phyloP scores from a whole-genome alignment of 2,888 invertebrate genomes.

The Caenorhabditis auriculariae region DNA sequence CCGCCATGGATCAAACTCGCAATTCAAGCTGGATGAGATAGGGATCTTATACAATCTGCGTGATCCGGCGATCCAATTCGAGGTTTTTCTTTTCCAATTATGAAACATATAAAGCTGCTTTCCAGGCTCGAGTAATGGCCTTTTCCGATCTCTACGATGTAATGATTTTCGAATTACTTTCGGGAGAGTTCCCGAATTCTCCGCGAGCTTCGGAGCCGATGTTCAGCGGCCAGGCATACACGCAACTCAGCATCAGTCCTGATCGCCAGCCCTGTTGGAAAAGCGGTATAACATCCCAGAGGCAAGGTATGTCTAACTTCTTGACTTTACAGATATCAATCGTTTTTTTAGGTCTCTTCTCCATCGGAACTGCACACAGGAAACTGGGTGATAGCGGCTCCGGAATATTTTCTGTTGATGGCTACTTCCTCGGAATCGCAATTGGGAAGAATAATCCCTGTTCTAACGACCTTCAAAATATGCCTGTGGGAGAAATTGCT shows the following conservation, averaged over 20 bases:
- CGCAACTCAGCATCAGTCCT: background rate
- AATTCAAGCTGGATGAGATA: constrained; percentile 7
- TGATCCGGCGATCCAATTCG: background rate
- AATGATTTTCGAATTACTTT: background rate
- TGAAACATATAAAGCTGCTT: constrained; percentile 2
- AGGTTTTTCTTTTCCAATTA: constrained; percentile 2
- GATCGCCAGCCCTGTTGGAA: constrained; percentile 1
- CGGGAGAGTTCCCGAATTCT: background rate
- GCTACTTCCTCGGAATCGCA: constrained; percentile 6
- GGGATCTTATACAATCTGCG: background rate
- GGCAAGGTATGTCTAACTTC: constrained; percentile 4
- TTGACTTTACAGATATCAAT: constrained; percentile 6
- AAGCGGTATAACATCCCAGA: constrained; percentile 1
- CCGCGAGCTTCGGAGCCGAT: background rate
- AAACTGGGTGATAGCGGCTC: constrained; percentile 2
- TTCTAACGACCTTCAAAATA: background rate
- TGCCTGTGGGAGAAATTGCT: constrained; percentile 5
- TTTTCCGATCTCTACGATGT: background rate
- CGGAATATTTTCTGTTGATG: background rate
- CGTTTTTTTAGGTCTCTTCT: constrained; percentile 3
- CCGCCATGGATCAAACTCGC: too few species aligned
- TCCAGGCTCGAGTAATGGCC: constrained; percentile 2
- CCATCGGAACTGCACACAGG: constrained; percentile 1
- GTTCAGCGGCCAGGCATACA: constrained; percentile 1
- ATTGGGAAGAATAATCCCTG: background rate